phyloP scores from a whole-genome alignment of 2,888 invertebrate genomes.

The Laothoe populi region DNA sequence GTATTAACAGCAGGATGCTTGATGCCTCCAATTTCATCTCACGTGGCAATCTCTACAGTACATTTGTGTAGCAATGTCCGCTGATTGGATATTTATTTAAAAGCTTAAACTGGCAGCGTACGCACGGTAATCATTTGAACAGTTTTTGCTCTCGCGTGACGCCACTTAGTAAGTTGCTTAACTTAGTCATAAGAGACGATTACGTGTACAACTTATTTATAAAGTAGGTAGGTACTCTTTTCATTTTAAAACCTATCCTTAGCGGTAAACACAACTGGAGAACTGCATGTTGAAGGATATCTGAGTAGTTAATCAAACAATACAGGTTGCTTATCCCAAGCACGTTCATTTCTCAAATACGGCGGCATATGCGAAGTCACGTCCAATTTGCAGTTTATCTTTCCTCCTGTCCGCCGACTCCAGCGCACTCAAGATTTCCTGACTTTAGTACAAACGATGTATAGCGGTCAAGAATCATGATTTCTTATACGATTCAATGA shows the following conservation, averaged over 20 bases:
- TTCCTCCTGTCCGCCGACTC: slow-evolving; percentile 37
- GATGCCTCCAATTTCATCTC: slow-evolving; percentile 33
- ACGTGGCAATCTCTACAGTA: slow-evolving; percentile 46
- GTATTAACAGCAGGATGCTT: neutral
- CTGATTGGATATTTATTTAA: slow-evolving; percentile 53
- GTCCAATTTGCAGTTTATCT: slow-evolving; percentile 41
- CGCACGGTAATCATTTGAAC: slow-evolving; percentile 55
- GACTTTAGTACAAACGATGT: slow-evolving; percentile 33
- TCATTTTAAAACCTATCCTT: slow-evolving; percentile 11
- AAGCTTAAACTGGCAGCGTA: slow-evolving; percentile 43
- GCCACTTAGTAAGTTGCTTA: slow-evolving; percentile 53
- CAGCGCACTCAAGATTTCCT: slow-evolving; percentile 32
- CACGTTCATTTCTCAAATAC: slow-evolving; percentile 41
- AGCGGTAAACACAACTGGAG: slow-evolving; percentile 32
- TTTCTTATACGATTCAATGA: slow-evolving; percentile 49
- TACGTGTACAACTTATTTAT: slow-evolving; percentile 22
- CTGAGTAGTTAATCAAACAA: slow-evolving; percentile 38
- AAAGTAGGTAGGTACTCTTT: slow-evolving; percentile 6
- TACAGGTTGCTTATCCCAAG: slow-evolving; percentile 39
- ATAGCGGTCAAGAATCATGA: slow-evolving; percentile 27
- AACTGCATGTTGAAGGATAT: slow-evolving; percentile 33
- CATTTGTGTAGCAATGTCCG: slow-evolving; percentile 41
- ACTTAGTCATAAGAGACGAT: slow-evolving; percentile 34
- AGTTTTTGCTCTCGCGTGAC: slow-evolving; percentile 54
- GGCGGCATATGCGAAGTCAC: slow-evolving; percentile 40